Percentiles rank a stretch among this genome's conserved stretches.
These are phyloP conservation scores for Otocyon megalotis DNA, from an alignment of 2,113 vertebrate species.

Conservation along the genomic window DNA sequence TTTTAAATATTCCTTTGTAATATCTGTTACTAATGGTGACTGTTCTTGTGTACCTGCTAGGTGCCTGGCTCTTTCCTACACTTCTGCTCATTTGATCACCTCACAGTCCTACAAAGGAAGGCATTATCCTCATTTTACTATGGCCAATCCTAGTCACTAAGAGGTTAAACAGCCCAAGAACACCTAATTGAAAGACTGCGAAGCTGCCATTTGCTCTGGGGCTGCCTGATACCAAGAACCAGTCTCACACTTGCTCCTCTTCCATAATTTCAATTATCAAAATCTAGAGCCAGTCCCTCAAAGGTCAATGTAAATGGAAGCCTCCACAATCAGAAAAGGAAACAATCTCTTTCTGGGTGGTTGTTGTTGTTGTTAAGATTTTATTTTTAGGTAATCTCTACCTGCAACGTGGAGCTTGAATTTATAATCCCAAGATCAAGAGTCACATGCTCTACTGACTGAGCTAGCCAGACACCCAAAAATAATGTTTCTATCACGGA, in stretches of 20 bases:
- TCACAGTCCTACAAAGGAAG: neutral
- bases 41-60: neutral
- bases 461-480: neutral
- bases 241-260: neutral
- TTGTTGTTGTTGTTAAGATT: neutral
- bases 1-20: constrained; percentile 7
- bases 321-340: neutral
- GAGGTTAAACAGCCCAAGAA: neutral
- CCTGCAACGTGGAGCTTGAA: neutral
- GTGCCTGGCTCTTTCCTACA: neutral
- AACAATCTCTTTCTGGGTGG: neutral
- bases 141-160: neutral
- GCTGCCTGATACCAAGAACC: neutral
- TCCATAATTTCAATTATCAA: neutral
- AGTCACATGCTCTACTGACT: neutral
- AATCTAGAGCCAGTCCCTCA: neutral
- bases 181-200: neutral
- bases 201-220: neutral
- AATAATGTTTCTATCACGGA: neutral
- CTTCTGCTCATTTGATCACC: neutral
- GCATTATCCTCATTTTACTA: neutral
- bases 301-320: neutral
- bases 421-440: neutral
- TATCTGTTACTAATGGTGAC: neutral
- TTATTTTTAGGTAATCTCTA: neutral